Evolutionary conservation across 2,888 invertebrate genomes (phyloP).

Genomic region (Lasioglossum villosulum): DNA sequence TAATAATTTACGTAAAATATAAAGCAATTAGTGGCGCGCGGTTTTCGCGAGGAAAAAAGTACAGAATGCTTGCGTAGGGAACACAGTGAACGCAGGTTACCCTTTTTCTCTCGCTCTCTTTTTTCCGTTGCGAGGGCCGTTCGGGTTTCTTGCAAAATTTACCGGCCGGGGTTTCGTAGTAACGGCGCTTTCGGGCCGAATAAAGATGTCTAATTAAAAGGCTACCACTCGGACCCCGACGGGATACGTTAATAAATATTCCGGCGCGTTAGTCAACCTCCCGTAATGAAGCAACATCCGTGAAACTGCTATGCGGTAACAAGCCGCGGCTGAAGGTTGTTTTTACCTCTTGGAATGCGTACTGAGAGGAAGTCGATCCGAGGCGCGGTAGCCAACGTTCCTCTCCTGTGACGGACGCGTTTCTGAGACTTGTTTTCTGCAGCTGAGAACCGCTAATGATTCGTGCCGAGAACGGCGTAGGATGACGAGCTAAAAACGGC

Average conservation of each 20-base stretch:
- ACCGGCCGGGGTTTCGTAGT: conserved; percentile 26
- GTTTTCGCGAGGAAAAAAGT: neutral
- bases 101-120: neutral
- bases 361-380: neutral
- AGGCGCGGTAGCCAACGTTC: neutral
- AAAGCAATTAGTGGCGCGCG: conserved; percentile 50
- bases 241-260: conserved; percentile 13
- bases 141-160: conserved; percentile 36
- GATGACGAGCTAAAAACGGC: neutral
- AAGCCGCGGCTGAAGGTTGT: neutral
- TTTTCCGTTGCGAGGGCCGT: neutral
- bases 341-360: conserved; percentile 10
- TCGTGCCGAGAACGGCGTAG: neutral
- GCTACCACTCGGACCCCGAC: neutral
- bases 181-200: conserved; percentile 20
- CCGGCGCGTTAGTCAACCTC: neutral
- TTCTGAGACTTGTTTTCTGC: neutral
- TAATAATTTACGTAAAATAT: conserved; percentile 60
- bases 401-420: neutral
- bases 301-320: neutral
- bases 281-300: conserved; percentile 19
- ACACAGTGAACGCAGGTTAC: neutral
- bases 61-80: neutral
- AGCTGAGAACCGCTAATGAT: neutral
- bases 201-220: conserved; percentile 52